phyloP scores from a whole-genome alignment of 2,888 invertebrate species.

The Orchestes rusci region DNA sequence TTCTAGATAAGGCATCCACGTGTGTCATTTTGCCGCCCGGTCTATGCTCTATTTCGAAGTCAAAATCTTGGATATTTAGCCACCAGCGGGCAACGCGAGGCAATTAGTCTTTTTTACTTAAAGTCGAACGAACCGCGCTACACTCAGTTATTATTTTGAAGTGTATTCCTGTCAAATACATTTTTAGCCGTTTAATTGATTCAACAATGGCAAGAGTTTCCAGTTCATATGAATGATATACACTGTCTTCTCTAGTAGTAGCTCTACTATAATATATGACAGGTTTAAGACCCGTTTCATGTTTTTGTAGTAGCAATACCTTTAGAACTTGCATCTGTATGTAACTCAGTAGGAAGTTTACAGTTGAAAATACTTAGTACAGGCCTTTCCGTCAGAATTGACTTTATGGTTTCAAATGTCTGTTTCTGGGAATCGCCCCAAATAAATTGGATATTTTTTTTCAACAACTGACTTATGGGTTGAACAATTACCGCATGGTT shows the following conservation, averaged over 20 bases:
- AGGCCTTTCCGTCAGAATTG: constrained; percentile 21
- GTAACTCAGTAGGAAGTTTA: constrained; percentile 13
- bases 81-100: constrained; percentile 8
- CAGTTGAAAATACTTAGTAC: constrained; percentile 9
- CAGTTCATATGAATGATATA: constrained; percentile 7
- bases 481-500: constrained; percentile 21
- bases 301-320: constrained; percentile 26
- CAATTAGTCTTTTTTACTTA: constrained; percentile 5
- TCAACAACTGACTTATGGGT: constrained; percentile 14
- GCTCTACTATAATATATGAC: constrained; percentile 7
- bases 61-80: constrained; percentile 4
- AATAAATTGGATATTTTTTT: constrained; percentile 22
- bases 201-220: constrained; percentile 5
- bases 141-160: constrained; percentile 18
- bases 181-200: constrained; percentile 9
- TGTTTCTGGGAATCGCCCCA: constrained; percentile 15
- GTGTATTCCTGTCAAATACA: constrained; percentile 22
- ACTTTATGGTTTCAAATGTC: constrained; percentile 26
- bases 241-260: constrained; percentile 2
- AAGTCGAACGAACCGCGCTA: constrained; percentile 2
- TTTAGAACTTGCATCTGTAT: constrained; percentile 23
- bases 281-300: constrained; percentile 2
- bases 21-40: constrained; percentile 8
- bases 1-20: constrained; percentile 6
- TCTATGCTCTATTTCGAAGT: constrained; percentile 10